Evolutionary conservation across 1,140 invertebrate species (phyloP).

Genomic region (Panagrolaimus sp.): DNA sequence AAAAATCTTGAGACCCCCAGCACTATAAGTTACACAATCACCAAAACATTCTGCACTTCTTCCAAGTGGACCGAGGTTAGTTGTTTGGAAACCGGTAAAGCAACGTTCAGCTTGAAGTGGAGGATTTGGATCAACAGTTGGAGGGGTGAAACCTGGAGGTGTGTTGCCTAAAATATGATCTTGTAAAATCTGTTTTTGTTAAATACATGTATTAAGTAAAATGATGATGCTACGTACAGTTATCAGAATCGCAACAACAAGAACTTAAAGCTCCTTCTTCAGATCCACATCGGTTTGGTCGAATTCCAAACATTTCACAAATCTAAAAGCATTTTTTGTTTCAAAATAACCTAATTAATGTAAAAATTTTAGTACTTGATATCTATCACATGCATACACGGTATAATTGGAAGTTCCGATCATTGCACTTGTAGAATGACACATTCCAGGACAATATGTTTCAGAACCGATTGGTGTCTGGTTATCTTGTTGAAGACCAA

Average conservation of each 20-base stretch:
- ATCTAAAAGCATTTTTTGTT: neutral
- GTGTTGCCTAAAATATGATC: too few relatives aligned
- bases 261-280: neutral
- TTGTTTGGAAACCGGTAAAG: neutral
- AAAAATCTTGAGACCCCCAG: neutral
- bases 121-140: neutral
- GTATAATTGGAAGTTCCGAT: neutral
- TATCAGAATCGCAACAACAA: slow-evolving; percentile 1
- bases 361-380: neutral
- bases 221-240: too few relatives aligned
- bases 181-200: too few relatives aligned
- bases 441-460: neutral
- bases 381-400: neutral
- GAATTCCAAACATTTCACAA: too few relatives aligned
- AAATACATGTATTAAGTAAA: too few relatives aligned
- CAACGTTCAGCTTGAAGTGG: slow-evolving; percentile 2
- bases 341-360: neutral
- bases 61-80: neutral
- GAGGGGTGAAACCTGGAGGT: neutral
- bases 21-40: neutral
- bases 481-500: neutral
- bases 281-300: too few relatives aligned
- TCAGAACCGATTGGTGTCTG: neutral
- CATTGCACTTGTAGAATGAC: neutral
- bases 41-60: neutral